Percentiles rank a stretch among this genome's conserved stretches.
phyloP scores from a whole-genome alignment of 92 coral and sea anemone species.

The Siderastrea radians region DNA sequence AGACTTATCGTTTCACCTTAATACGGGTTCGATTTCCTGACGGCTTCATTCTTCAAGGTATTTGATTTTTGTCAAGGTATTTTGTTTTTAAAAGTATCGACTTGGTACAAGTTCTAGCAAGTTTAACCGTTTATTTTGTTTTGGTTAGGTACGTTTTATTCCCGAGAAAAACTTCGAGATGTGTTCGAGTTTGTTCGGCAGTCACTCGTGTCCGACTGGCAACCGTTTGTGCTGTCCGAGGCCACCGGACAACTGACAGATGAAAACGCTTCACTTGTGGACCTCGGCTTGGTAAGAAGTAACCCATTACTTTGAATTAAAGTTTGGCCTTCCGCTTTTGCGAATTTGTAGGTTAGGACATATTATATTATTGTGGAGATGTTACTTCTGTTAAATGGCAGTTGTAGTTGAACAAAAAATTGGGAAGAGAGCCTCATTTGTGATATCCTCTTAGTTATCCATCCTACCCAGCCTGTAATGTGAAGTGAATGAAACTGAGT shows the following conservation, averaged over 20 bases:
- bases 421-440: not conserved
- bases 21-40: constrained; percentile 93
- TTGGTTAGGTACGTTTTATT: constrained; percentile 84
- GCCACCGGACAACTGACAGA: constrained; percentile 85
- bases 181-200: constrained; percentile 87
- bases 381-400: no score
- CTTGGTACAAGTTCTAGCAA: not conserved
- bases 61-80: not conserved
- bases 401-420: not conserved
- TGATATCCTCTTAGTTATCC: not conserved
- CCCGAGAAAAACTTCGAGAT: constrained; percentile 86
- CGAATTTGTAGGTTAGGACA: not conserved
- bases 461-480: not conserved
- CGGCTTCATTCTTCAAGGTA: constrained; percentile 91
- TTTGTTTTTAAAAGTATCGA: not conserved
- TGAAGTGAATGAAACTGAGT: not conserved
- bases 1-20: constrained; percentile 87
- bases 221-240: constrained; percentile 89
- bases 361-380: no score
- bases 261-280: constrained; percentile 82
- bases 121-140: not conserved
- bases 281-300: constrained; percentile 89
- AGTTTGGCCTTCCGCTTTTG: not conserved
- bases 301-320: not conserved
- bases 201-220: constrained; percentile 94